Evolutionary conservation across 2,888 invertebrate genomes (phyloP).

Genomic region (Agapetus fuscipes): DNA sequence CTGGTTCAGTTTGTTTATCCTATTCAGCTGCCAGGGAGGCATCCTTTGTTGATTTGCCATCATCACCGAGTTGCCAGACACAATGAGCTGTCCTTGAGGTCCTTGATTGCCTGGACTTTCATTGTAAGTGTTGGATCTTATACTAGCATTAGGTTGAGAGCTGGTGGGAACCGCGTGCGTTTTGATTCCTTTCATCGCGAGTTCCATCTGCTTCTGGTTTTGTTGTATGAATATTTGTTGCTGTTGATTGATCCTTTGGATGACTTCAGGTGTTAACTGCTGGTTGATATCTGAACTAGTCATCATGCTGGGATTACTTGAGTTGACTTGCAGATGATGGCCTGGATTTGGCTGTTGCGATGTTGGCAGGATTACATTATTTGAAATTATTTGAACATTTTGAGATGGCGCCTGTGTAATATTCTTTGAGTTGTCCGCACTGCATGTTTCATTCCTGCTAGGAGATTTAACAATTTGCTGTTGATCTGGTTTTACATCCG

Average conservation of each 20-base stretch:
- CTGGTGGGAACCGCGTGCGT: constrained; percentile 22
- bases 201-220: constrained; percentile 44
- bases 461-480: constrained; percentile 1
- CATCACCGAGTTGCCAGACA: constrained; percentile 42
- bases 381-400: constrained; percentile 15
- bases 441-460: background rate
- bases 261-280: constrained; percentile 39
- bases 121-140: constrained; percentile 5
- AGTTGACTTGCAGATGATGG: constrained; percentile 23
- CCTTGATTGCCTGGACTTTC: no score
- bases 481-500: background rate
- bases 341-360: constrained; percentile 26
- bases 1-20: constrained; percentile 23
- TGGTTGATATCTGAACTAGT: constrained; percentile 20
- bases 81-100: constrained; percentile 35
- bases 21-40: constrained; percentile 51
- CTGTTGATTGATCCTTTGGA: constrained; percentile 48
- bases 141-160: constrained; percentile 30
- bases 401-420: constrained; percentile 9
- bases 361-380: constrained; percentile 29
- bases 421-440: constrained; percentile 4
- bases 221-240: constrained; percentile 48
- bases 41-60: constrained; percentile 43
- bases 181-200: constrained; percentile 41
- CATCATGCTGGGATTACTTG: constrained; percentile 20